Percentiles rank a stretch among this genome's conserved stretches.
Evolutionary conservation across 2,888 invertebrate species (phyloP).

Genomic region (Salticus scenicus): DNA sequence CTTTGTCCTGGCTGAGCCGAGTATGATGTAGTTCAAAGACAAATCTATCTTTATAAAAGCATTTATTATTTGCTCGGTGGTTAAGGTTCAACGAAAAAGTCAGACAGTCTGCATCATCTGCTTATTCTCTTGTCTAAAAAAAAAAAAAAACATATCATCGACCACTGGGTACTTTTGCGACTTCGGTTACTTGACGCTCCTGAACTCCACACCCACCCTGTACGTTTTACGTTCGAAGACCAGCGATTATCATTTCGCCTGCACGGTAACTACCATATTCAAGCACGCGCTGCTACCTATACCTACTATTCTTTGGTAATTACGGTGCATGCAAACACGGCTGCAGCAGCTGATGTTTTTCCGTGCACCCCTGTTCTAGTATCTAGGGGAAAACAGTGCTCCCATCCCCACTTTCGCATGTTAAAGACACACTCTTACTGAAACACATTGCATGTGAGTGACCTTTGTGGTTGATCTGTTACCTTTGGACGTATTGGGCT

Average conservation of each 20-base stretch:
- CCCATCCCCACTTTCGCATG: slow-evolving; percentile 3
- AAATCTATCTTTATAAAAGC: too few species aligned
- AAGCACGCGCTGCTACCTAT: slow-evolving; percentile 49
- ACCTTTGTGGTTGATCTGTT: slow-evolving; percentile 37
- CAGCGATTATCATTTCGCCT: slow-evolving; percentile 1
- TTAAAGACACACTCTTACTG: slow-evolving; percentile 9
- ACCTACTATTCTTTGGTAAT: slow-evolving; percentile 54
- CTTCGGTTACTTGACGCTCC: neutral
- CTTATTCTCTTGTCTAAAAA: too few species aligned
- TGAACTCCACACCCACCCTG: neutral
- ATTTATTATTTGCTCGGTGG: too few species aligned
- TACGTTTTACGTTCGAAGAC: neutral
- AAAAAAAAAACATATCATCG: neutral
- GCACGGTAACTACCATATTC: slow-evolving; percentile 38
- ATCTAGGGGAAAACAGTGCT: neutral
- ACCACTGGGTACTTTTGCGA: neutral
- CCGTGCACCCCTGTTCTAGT: slow-evolving; percentile 29
- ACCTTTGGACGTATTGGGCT: neutral
- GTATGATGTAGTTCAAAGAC: too few species aligned
- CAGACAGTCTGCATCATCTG: too few species aligned
- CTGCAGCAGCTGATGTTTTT: slow-evolving; percentile 59
- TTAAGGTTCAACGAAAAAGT: too few species aligned
- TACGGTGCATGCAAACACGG: slow-evolving; percentile 40
- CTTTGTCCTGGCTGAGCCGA: too few species aligned
- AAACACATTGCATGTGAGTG: slow-evolving; percentile 25